Conservation (phyloP, 2,113 vertebrate genomes). For the Odocoileus virginianus region DNA sequence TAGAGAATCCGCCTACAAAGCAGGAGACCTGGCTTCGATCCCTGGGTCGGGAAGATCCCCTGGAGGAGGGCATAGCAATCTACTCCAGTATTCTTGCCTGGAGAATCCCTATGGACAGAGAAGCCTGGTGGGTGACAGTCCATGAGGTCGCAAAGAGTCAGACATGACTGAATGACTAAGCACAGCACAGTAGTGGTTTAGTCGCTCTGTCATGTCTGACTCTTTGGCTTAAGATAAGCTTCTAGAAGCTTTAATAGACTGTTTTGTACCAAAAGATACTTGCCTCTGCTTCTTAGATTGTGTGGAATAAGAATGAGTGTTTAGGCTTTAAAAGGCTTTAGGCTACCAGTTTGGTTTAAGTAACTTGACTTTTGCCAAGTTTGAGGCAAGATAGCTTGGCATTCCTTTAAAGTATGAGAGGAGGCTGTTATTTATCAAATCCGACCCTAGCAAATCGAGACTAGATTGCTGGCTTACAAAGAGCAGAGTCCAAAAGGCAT, state of each 20-base stretch:
- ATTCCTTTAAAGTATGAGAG: background rate
- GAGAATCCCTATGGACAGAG: background rate
- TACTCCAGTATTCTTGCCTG: background rate
- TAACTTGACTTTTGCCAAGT: background rate
- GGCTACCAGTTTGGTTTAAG: background rate
- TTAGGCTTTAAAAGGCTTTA: background rate
- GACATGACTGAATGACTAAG: background rate
- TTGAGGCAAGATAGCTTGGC: background rate
- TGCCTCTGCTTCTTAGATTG: background rate
- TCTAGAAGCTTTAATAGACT: background rate
- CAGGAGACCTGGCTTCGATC: background rate
- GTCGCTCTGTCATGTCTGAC: background rate
- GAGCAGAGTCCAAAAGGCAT: conserved; percentile 47
- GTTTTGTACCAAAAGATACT: background rate
- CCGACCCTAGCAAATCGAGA: background rate
- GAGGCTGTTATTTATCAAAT: background rate
- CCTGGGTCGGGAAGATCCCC: background rate
- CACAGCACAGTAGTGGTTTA: background rate
- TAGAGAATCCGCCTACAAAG: background rate
- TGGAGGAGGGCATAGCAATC: background rate
- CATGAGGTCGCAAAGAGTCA: background rate
- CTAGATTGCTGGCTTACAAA: conserved; percentile 1
- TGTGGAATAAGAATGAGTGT: background rate
- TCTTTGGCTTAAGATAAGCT: background rate
- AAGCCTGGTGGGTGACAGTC: background rate